Conservation (phyloP, 2,888 invertebrate species). For the Meiosimyza platycephala region DNA sequence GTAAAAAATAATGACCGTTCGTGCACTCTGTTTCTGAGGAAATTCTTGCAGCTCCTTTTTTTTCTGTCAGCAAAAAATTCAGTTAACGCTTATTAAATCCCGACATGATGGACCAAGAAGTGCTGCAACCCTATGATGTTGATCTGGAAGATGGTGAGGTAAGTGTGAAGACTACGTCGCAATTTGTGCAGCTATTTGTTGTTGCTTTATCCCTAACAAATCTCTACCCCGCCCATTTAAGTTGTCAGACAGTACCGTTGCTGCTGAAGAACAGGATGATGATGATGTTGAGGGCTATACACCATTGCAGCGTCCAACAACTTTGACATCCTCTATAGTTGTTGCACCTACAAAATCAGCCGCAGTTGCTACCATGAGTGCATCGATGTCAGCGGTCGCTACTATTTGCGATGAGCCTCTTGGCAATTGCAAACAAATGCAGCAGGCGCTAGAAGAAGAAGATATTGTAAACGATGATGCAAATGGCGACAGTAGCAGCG, state of each 20-base stretch:
- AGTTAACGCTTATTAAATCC: slow-evolving; percentile 42
- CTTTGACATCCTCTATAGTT: slow-evolving; percentile 39
- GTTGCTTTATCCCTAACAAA: slow-evolving; percentile 28
- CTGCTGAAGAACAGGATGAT: neutral
- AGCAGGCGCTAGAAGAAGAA: slow-evolving; percentile 41
- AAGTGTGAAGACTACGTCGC: slow-evolving; percentile 51
- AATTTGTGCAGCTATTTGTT: neutral
- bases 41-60: neutral
- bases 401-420: slow-evolving; percentile 18
- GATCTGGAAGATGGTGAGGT: slow-evolving; percentile 79
- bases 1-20: slow-evolving; percentile 34
- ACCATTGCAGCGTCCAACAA: slow-evolving; percentile 60
- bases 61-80: slow-evolving; percentile 4
- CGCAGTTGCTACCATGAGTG: slow-evolving; percentile 36
- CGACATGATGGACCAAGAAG: slow-evolving; percentile 71
- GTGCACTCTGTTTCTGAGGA: too few species aligned
- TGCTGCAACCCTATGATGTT: slow-evolving; percentile 71
- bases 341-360: slow-evolving; percentile 24
- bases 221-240: slow-evolving; percentile 36
- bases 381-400: slow-evolving; percentile 36
- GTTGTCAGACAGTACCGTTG: slow-evolving; percentile 61
- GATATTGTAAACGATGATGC: slow-evolving; percentile 39
- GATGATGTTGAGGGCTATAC: slow-evolving; percentile 59
- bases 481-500: slow-evolving; percentile 45
- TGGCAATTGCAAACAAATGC: slow-evolving; percentile 24